Evolutionary conservation across 2,888 invertebrate genomes (phyloP), one percentile per base, ranked within the genome.

Genomic region (Synanthedon myopaeformis): DNA sequence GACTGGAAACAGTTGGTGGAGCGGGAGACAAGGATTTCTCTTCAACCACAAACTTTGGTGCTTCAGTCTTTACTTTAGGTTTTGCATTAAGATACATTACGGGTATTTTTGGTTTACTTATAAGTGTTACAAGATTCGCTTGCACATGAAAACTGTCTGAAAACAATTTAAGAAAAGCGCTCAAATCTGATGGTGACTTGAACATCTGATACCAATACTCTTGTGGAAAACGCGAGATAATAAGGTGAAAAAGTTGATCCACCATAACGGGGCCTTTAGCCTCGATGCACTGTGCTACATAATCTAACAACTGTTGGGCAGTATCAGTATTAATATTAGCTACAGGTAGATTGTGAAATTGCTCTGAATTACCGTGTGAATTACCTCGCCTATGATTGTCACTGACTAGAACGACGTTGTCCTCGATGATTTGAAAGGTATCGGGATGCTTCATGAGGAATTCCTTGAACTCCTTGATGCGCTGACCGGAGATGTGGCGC

Each of bases 91-190:
- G 74, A 81, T 87, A 88, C 81, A 87, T 82, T 58, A 87, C 90
- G 63, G 89, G 91, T 66, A 92, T 89, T 89, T 93, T 93, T 72
- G 93, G 92, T 73, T 92, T 91, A 73, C 92, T 92, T 65, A 95
- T 90, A 61, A 96, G 82, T 55, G 95, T 95, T 66, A 96, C 96
- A 79, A 96, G 90, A 88, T 97, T 97, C 53, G 96, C 92, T 75
- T 97, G 96, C 58, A 98, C 96, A 76, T 96, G 95, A 82, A 97
- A 97, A 67, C 95, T 92, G 76, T 97, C 95, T n/a, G 96, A 94
- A 76, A 97, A 96, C 84, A 98, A 91, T 77, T 96, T 94, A 53
- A 98, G 87, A 75, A 98, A 97, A 51, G 96, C 96, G 52, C 93
- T 92, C 62, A 98, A 88, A 81, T 98, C 97, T 55, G 93, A 93